Evolutionary conservation across 2,113 vertebrate genomes (phyloP).

Genomic region (Brachionichthys hirsutus): DNA sequence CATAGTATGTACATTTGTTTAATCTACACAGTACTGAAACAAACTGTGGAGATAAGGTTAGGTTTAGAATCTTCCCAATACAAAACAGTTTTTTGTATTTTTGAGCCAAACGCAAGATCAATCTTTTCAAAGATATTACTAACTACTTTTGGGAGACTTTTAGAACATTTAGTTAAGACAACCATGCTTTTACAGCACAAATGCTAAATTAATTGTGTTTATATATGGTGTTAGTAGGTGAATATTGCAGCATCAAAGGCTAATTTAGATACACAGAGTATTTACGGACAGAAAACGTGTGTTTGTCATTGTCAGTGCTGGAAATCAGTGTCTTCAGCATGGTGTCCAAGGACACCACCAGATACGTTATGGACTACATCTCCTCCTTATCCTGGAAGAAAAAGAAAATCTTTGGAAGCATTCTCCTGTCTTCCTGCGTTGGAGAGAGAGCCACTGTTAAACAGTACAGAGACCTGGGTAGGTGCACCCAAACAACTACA

Average conservation of each 20-base stretch:
- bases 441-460: slow-evolving; percentile 49
- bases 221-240: too few species aligned
- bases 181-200: too few species aligned
- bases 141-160: too few species aligned
- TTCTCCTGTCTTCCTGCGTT: slow-evolving; percentile 69
- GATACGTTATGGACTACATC: slow-evolving; percentile 77
- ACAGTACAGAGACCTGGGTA: slow-evolving; percentile 89
- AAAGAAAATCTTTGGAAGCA: slow-evolving; percentile 77
- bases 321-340: slow-evolving; percentile 87
- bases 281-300: slow-evolving; percentile 1
- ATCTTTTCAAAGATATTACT: too few species aligned
- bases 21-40: too few species aligned
- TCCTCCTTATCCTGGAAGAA: slow-evolving; percentile 80
- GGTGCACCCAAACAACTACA: slow-evolving; percentile 15
- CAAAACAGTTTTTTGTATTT: too few species aligned
- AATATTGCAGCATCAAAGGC: not conserved
- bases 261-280: not conserved
- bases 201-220: too few species aligned
- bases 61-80: too few species aligned
- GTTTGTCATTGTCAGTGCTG: slow-evolving; percentile 81
- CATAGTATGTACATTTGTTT: too few species aligned
- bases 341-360: slow-evolving; percentile 84
- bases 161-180: too few species aligned
- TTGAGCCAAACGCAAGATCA: too few species aligned
- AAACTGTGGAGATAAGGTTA: too few species aligned